Conservation (phyloP, 1,140 invertebrate genomes). For the Maniola jurtina region DNA sequence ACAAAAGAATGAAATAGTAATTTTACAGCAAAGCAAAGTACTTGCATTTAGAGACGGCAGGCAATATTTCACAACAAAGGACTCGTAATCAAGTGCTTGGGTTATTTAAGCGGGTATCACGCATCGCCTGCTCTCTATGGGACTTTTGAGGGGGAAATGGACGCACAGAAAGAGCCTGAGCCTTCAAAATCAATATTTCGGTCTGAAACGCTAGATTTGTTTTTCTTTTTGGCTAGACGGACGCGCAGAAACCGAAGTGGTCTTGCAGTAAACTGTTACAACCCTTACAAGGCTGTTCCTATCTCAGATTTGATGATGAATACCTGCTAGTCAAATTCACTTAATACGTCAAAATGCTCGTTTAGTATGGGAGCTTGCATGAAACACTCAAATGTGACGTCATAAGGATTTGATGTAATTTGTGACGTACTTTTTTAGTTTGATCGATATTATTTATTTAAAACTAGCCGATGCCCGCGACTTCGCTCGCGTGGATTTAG, state of each 20-base stretch:
- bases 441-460: too few species aligned
- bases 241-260: neutral
- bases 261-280: too few species aligned
- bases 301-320: too few species aligned
- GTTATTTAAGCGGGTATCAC: slow-evolving; percentile 25
- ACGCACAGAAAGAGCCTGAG: slow-evolving; percentile 13
- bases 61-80: slow-evolving; percentile 16
- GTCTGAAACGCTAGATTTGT: neutral
- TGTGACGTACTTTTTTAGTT: too few species aligned
- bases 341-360: too few species aligned
- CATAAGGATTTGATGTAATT: too few species aligned
- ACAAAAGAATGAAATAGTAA: slow-evolving; percentile 10
- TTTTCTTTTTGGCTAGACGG: slow-evolving; percentile 4
- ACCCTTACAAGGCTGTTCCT: too few species aligned
- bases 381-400: too few species aligned
- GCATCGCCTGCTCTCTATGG: slow-evolving; percentile 25
- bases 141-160: slow-evolving; percentile 18
- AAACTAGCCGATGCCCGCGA: too few species aligned
- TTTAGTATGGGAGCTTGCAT: too few species aligned
- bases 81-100: slow-evolving; percentile 20
- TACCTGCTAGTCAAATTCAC: too few species aligned
- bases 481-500: too few species aligned
- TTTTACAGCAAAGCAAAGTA: slow-evolving; percentile 20
- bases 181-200: slow-evolving; percentile 22
- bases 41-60: slow-evolving; percentile 9